Base-by-base conservation (phyloP, 2,888 invertebrate genomes). In the Hololepta plana region DNA sequence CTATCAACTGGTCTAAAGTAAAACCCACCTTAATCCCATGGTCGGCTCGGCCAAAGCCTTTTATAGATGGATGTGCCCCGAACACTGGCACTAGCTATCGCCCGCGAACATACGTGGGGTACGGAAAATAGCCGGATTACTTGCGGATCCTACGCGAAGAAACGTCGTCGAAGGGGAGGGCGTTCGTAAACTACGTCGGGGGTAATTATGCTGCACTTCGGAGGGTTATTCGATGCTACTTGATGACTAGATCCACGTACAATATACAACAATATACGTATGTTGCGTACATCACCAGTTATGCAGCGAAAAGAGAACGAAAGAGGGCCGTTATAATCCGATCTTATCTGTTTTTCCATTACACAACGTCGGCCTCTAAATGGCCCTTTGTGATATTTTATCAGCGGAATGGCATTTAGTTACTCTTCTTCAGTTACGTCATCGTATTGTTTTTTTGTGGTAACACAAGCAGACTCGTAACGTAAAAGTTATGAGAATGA, bases 1-100 rank as follows among this genome's bases (percentile, higher is more conserved):
- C 60, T 62, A 63, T 67, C 59, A 55, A 55, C 54, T 54, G 53
- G 44, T 54, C 51, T 52, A 51, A 51, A 48, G 46, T 49, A 54
- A 47, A 53, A 51, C n/a, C n/a, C 47, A 51, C 48, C 48, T 45
- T 54, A 55, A 55, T 53, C 53, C 51, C 38, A n/a, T 23, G 37
- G 28, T 34, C 37, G 32, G 42, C 44, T 42, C 41, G 38, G 36
- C 35, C 38, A 37, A 45, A 44, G 45, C 42, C 39, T 37, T 38
- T 38, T 32, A 37, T 34, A 34, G 37, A 38, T 41, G 39, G 37
- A 38, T 38, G 38, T n/a, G n/a, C 15, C 38, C 35, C 38, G 37
- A 30, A 28, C 34, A 39, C 41, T 43, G 37, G 39, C 38, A 15
- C 23, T 26, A 10, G 12, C 6, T 26, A n/a, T 10, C 19, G 9